Evolutionary conservation across 23 tunicate species (phyloP), one percentile per base, ranked within the genome.

Genomic region (Oikopleura vanhoeffeni): DNA sequence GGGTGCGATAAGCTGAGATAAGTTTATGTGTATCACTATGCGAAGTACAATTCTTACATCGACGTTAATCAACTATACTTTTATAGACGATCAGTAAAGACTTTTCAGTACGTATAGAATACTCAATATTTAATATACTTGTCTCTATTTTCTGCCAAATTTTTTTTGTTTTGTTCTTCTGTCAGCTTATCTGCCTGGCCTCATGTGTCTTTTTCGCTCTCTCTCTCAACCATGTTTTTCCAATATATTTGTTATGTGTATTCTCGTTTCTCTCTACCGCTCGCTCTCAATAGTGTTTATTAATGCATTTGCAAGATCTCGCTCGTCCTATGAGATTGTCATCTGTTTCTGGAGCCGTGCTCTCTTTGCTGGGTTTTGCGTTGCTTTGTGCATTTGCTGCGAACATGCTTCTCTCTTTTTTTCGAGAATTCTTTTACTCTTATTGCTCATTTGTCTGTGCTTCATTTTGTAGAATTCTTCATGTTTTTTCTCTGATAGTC

Each of bases 271-370:
- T 40, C 86, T 84, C 33, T 89, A 36, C 4, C 89, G 84, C 83
- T 91, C 97, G 82, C 87, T 90, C 76, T 86, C 38, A n/a, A n/a
- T n/a, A n/a, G n/a, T n/a, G 76, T 91, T 91, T 1, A 88, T 87
- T 0, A 86, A 91, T 39, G 85, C 67, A 77, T 36, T 4, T 32
- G 41, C 41, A 83, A 4, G 38, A 86, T 86, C 76, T 86, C 89
- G 57, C 67, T 67, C 57, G 85, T 85, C 57, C 88, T 88, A 84
- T 83, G 40, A 40, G 41, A 83, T 39, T 85, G 76, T 49, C n/a
- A n/a, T n/a, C n/a, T n/a, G n/a, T n/a, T n/a, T n/a, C n/a, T n/a
- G n/a, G n/a, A n/a, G n/a, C 67, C 86, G 88, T 41, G 87, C 90
- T 41, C 83, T 13, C 85, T 88, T 90, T 76, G 87, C 85, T 58